Evolutionary conservation across 2,113 vertebrate genomes (phyloP), one percentile per base, ranked within the genome.

Genomic region (Psittacara wagleri): DNA sequence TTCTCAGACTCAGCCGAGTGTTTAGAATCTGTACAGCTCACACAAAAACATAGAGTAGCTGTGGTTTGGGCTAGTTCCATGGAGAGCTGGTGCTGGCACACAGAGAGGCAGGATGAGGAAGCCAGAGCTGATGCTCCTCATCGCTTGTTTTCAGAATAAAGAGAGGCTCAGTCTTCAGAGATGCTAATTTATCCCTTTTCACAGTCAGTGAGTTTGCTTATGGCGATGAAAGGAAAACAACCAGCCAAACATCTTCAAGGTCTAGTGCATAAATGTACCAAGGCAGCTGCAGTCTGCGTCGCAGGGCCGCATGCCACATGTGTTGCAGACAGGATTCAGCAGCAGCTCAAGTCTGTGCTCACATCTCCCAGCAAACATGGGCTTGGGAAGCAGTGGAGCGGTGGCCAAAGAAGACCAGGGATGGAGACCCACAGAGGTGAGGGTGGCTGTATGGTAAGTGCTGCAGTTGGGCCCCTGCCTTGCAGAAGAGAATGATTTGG

Each of bases 121-220:
- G 55, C 43, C 74, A 0, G 29, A 78, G 57, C 77, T 51, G 80
- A 72, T 54, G 83, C 37, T 85, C 20, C 35, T 69, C 76, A 9
- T 3, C 9, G n/a, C 83, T 83, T 87, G 70, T 69, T 94, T 85
- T 89, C 84, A 69, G 84, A 92, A 77, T 54, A 83, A 41, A 86
- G 73, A 92, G 69, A 69, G 41, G 4, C 35, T 72, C 66, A 25
- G 78, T 46, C 93, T 92, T 80, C 68, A 43, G 89, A 91, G 94
- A 95, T 91, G 84, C 67, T 93, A 94, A 95, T 96, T 95, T 80
- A 85, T 86, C 90, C 84, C 84, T 95, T 95, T 94, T 93, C 94
- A 94, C 87, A 90, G 91, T 52, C 93, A 85, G 29, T 41, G 95
- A 88, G 95, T 87, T 95, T 95, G 93, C 95, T 95, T 79, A 54